Conservation (phyloP, 2,797 vertebrate genomes). For the Morus bassanus region DNA sequence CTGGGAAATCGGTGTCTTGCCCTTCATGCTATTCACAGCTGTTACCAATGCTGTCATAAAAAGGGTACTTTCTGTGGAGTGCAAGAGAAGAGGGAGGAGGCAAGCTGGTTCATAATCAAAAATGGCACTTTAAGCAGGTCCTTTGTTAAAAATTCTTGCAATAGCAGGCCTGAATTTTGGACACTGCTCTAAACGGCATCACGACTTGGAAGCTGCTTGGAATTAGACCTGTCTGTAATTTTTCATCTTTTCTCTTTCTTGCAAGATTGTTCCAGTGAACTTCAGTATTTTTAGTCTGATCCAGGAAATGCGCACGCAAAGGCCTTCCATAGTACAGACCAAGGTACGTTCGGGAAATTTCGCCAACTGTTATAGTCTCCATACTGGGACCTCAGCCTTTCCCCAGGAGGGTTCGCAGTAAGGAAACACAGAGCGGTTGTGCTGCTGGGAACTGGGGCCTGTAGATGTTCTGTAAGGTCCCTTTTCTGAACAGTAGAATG, state of each 20-base stretch:
- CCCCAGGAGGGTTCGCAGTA: background rate
- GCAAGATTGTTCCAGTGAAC: conserved; percentile 85
- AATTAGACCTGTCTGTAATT: background rate
- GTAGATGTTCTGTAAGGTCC: background rate
- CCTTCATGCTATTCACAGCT: background rate
- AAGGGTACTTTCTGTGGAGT: background rate
- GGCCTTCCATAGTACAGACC: conserved; percentile 94
- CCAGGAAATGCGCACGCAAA: conserved; percentile 92
- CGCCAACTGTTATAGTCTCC: rapidly evolving
- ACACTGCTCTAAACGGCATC: background rate
- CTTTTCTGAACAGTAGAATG: background rate
- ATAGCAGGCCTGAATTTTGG: background rate
- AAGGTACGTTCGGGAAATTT: conserved; percentile 76
- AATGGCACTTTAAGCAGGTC: background rate
- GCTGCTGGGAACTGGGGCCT: background rate
- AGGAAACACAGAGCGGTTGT: background rate
- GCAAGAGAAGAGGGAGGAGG: background rate
- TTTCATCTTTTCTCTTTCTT: background rate
- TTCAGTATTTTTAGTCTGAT: conserved; percentile 89
- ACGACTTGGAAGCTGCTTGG: background rate
- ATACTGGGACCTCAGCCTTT: background rate
- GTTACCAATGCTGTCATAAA: background rate
- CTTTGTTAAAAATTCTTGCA: background rate
- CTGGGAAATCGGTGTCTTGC: background rate
- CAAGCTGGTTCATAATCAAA: background rate